Evolutionary conservation across 2,797 vertebrate genomes (phyloP), one percentile per base, ranked within the genome.

Genomic region (Paratrypauchen microcephalus): DNA sequence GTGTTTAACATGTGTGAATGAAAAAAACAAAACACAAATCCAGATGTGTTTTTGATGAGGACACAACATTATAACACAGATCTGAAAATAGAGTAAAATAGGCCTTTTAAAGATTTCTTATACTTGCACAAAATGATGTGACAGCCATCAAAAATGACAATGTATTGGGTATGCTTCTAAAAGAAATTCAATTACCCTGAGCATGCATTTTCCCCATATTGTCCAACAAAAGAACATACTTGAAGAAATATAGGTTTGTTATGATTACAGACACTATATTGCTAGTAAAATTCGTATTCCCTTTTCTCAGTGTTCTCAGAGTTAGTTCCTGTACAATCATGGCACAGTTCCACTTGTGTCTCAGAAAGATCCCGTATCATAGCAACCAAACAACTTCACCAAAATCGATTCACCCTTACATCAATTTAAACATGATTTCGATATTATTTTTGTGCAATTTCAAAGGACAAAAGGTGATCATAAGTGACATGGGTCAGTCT

Each of bases 291-390:
- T 54, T 57, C 21, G 26, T 39, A 19, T n/a, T 12, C 32, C 21
- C 30, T 21, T 13, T 13, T 61, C 36, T 64, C 15, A 18, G 3
- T 18, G 41, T 28, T 47, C 41, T 18, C 13, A 2, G 66, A 65
- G 45, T 57, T 47, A 54, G 47, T 50, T 65, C 15, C 24, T 15
- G 8, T 52, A 50, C 63, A 52, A n/a, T 50, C 24, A 50, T 54
- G 65, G 65, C 65, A 32, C 48, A 23, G 50, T 36, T 28, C 45
- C 13, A 5, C 52, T 32, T 23, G 5, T 57, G 36, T 67, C 65
- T n/a, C n/a, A 36, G 41, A 8, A 78, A 41, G 28, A 66, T 39
- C 15, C 23, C 21, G 26, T 57, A 66, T 75, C 26, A 68, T 68
- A 57, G 65, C 36, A 64, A 61, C 18, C 19, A 26, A 58, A 48